These are phyloP conservation scores for Aphodius sticticus DNA, from an alignment of 2,888 invertebrate genomes.

Conservation along the genomic window DNA sequence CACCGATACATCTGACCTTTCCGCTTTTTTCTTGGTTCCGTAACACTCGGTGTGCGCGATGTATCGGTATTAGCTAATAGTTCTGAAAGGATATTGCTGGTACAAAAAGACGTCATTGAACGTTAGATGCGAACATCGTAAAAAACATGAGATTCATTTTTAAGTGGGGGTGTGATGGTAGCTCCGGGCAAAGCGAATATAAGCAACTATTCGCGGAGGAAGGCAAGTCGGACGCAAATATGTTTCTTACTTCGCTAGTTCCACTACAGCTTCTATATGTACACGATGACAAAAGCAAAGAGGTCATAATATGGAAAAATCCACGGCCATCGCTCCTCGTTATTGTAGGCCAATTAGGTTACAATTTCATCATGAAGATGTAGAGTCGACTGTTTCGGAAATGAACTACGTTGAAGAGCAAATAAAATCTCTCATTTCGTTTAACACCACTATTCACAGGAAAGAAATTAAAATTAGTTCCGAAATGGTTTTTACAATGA, in stretches of 20 bases:
- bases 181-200: constrained; percentile 38
- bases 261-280: constrained; percentile 38
- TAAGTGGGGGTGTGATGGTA: constrained; percentile 46
- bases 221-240: constrained; percentile 32
- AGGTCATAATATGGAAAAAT: too few relatives aligned
- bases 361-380: constrained; percentile 36
- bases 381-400: constrained; percentile 26
- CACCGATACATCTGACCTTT: too few relatives aligned
- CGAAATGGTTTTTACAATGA: constrained; percentile 41
- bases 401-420: constrained; percentile 11
- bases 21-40: too few relatives aligned
- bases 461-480: constrained; percentile 28
- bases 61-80: constrained; percentile 39
- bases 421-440: constrained; percentile 4
- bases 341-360: too few relatives aligned
- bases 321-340: too few relatives aligned
- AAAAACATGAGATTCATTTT: constrained; percentile 38
- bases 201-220: constrained; percentile 38
- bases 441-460: background rate
- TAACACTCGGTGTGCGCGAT: background rate
- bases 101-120: constrained; percentile 32
- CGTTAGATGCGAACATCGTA: constrained; percentile 25
- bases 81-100: constrained; percentile 36
- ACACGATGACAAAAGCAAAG: constrained; percentile 33
- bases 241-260: constrained; percentile 41